phyloP scores from a whole-genome alignment of 2,888 invertebrate genomes.

The Dastarcus helophoroides region DNA sequence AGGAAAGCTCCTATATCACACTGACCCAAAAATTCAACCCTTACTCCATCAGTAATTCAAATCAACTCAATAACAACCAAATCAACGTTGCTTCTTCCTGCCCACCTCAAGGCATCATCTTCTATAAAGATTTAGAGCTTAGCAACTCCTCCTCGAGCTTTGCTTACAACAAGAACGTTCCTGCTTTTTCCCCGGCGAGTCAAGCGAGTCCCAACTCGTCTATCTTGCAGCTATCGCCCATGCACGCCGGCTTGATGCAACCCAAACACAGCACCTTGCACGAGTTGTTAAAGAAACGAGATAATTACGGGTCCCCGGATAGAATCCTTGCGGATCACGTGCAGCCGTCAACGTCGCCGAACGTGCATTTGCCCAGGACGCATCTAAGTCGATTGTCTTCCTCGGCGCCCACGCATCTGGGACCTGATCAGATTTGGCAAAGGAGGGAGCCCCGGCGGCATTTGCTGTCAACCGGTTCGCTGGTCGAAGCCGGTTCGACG shows the following conservation, averaged over 20 bases:
- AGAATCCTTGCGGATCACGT: conserved; percentile 47
- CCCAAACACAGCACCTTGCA: conserved; percentile 44
- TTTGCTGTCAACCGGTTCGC: conserved; percentile 70
- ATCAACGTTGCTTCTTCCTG: conserved; percentile 23
- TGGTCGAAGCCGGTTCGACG: conserved; percentile 74
- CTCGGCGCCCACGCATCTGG: conserved; percentile 77
- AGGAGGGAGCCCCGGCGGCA: conserved; percentile 79
- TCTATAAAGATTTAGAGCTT: conserved; percentile 28
- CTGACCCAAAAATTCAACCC: conserved; percentile 14
- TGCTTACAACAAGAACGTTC: conserved; percentile 43
- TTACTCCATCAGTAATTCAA: conserved; percentile 20
- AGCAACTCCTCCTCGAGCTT: conserved; percentile 27
- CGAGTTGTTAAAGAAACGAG: conserved; percentile 58
- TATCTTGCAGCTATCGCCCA: conserved; percentile 37
- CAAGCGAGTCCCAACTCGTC: conserved; percentile 52
- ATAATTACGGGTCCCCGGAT: conserved; percentile 40
- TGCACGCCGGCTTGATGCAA: conserved; percentile 28
- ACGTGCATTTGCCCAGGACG: conserved; percentile 10
- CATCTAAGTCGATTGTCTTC: conserved; percentile 60
- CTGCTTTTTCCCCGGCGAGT: conserved; percentile 55
- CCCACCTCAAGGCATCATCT: conserved; percentile 25
- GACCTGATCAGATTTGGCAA: conserved; percentile 75
- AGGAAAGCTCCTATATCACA: conserved; percentile 44
- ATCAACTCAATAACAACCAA: conserved; percentile 24
- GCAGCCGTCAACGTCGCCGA: conserved; percentile 25